A percentile compares a stretch with the other conserved stretches of the same genome.
Conservation (phyloP, 2,113 vertebrate species). For the Copsychus sechellarum region DNA sequence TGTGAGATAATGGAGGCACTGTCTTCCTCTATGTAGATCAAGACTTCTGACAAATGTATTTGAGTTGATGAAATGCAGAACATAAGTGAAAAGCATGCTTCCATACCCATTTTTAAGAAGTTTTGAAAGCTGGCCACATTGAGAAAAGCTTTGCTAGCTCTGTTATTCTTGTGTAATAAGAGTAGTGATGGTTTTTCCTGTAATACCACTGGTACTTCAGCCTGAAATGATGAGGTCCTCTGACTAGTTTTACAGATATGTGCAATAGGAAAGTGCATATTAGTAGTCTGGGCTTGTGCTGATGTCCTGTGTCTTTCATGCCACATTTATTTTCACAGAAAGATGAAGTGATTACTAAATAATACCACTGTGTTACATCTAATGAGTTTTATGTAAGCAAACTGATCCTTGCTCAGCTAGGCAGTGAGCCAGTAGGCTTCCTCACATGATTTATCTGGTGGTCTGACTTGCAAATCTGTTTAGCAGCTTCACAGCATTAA, state of each 20-base stretch:
- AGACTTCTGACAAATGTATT: neutral
- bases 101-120: neutral
- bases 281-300: neutral
- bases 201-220: neutral
- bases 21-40: neutral
- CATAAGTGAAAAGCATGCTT: neutral
- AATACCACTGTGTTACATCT: neutral
- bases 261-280: neutral
- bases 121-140: neutral
- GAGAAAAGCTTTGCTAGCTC: neutral
- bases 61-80: neutral
- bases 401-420: neutral
- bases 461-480: slow-evolving; percentile 15
- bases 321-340: neutral
- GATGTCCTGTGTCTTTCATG: neutral
- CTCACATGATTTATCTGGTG: rapidly evolving
- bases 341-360: neutral
- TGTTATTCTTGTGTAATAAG: neutral
- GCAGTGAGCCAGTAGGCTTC: neutral
- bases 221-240: neutral
- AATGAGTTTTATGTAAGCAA: neutral
- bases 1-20: neutral
- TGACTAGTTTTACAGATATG: neutral
- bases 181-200: neutral
- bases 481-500: neutral